A percentile compares a stretch with the other conserved stretches of the same genome.
Conservation (phyloP, 1,140 invertebrate genomes). For the Calephelis nemesis region DNA sequence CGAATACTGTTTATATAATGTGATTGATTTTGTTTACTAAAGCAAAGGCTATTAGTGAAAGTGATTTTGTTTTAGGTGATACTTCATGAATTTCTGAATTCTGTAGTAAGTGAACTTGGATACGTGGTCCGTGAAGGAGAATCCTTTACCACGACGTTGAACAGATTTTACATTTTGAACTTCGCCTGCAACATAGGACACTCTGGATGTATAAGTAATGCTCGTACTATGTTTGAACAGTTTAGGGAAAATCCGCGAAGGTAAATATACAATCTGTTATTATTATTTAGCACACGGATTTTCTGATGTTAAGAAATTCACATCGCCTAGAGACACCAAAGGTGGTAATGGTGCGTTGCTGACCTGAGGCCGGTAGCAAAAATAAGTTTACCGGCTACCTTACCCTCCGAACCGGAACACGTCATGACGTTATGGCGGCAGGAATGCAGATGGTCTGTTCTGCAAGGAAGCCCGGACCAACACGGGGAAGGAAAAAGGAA, state of each 20-base stretch:
- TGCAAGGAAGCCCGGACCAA: no score
- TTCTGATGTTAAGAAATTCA: no score
- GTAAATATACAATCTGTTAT: background rate
- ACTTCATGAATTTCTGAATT: conserved; percentile 45
- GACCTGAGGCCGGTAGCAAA: no score
- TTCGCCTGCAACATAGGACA: conserved; percentile 66
- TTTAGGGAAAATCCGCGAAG: background rate
- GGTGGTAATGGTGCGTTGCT: no score
- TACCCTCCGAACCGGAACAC: no score
- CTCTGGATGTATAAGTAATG: conserved; percentile 47
- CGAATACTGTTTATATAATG: no score
- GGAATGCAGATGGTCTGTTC: no score
- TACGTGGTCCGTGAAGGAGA: conserved; percentile 50
- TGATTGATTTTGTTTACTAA: background rate
- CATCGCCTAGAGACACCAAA: no score
- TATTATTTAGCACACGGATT: no score
- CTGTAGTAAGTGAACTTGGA: conserved; percentile 50
- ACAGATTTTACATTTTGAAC: conserved; percentile 51
- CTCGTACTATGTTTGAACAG: conserved; percentile 23
- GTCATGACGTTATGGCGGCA: no score
- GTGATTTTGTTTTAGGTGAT: conserved; percentile 41
- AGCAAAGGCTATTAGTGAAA: background rate
- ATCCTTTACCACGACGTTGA: conserved; percentile 47
- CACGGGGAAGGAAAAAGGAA: no score
- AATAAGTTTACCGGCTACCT: no score